phyloP scores from a whole-genome alignment of 1,140 invertebrate species.

The Papilio polytes region DNA sequence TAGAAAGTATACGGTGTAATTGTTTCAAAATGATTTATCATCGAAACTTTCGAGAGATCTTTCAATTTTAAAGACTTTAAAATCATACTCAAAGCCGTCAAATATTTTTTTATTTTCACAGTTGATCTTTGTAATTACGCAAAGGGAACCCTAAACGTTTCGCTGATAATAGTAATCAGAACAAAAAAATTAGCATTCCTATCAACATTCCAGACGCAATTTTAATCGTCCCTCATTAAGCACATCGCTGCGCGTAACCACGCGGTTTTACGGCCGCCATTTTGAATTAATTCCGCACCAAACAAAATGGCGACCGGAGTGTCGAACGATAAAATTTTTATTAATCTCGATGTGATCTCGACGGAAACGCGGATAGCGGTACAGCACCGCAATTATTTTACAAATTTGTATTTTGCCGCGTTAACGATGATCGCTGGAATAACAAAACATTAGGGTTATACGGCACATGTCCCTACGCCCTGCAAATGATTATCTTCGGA shows the following conservation, averaged over 20 bases:
- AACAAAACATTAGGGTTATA: slow-evolving; percentile 47
- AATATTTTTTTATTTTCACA: too few relatives aligned
- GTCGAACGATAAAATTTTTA: slow-evolving; percentile 70
- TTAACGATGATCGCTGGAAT: slow-evolving; percentile 44
- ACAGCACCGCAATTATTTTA: slow-evolving; percentile 52
- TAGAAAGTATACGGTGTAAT: slow-evolving; percentile 35
- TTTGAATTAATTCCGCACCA: slow-evolving; percentile 78
- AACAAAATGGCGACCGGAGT: slow-evolving; percentile 70
- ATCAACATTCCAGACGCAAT: slow-evolving; percentile 64
- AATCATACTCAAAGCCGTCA: too few relatives aligned
- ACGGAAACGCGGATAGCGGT: slow-evolving; percentile 49
- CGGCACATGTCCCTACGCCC: slow-evolving; percentile 34
- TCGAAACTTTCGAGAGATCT: background rate
- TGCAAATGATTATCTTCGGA: slow-evolving; percentile 33
- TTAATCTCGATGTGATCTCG: slow-evolving; percentile 66
- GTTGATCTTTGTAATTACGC: slow-evolving; percentile 26
- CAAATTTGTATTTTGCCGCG: slow-evolving; percentile 46
- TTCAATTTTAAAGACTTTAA: too few relatives aligned
- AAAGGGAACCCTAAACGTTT: slow-evolving; percentile 11
- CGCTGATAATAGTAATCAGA: slow-evolving; percentile 37
- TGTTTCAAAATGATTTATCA: slow-evolving; percentile 36
- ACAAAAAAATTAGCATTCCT: slow-evolving; percentile 63
- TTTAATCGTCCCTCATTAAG: slow-evolving; percentile 80
- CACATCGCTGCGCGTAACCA: slow-evolving; percentile 72
- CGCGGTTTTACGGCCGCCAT: slow-evolving; percentile 72